Evolutionary conservation across 1,140 invertebrate genomes (phyloP), one percentile per base, ranked within the genome.

Genomic region (Monochamus saltuarius): DNA sequence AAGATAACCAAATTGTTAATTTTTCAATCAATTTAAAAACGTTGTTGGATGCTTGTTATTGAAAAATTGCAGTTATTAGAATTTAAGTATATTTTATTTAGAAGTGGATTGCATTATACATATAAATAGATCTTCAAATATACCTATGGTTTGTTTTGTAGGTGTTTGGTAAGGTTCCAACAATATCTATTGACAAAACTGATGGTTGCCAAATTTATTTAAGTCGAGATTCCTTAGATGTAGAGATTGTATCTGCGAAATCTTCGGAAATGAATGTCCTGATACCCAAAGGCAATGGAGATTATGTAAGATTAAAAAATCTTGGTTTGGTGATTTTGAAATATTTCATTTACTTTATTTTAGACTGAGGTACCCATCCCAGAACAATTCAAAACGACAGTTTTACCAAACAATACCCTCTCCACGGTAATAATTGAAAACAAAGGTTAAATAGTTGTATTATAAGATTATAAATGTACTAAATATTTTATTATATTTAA

Each of bases 251-350:
- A 56, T 89, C 13, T 29, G 91, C 95, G 50, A 99, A 99, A 80
- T 99, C 96, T 35, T 97, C 95, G 1, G 97, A 98, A 83, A 97
- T 99, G 93, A 99, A 99, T 77, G 87, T 99, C 42, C 83, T 98
- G 71, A 83, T 99, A 64, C 96, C 97, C 9, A 88, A 89, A 74
- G 83, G 75, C 57, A 91, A 89, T 75, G 95, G 94, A 59, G 97
- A 99, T 76, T 99, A 90, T 29, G 22, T 29, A 29, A 29, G 22
- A 6, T 3, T 3, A 29, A 29, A 29, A 29, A 29, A 29, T n/a
- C n/a, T n/a, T 29, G 22, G 6, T 29, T 29, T 29, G 2, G 22
- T 29, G 22, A 2, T 29, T 29, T 6, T 29, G 22, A 29, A 29
- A 29, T n/a, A 29, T 29, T 29, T 29, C 6, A 29, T 3, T 29